A percentile compares a stretch with the other conserved stretches of the same genome.
Evolutionary conservation across 2,888 invertebrate genomes (phyloP).

Genomic region (Melolontha melolontha): DNA sequence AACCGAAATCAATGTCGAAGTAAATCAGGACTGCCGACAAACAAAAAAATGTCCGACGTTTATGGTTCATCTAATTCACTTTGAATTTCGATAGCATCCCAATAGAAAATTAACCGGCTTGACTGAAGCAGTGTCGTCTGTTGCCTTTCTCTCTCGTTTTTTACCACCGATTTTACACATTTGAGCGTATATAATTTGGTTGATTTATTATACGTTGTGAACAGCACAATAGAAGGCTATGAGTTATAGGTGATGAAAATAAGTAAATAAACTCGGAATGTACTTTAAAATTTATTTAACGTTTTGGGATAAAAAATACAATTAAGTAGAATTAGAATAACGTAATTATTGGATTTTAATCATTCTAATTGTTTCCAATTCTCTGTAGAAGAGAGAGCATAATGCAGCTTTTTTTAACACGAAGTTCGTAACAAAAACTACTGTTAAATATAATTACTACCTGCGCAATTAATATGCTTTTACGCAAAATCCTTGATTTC

Average conservation of each 20-base stretch:
- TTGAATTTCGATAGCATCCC: slow-evolving; percentile 52
- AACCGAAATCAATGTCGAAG: slow-evolving; percentile 62
- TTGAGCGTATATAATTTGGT: not conserved
- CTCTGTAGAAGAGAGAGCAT: too few species aligned
- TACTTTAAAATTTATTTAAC: not conserved
- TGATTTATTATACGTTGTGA: too few species aligned
- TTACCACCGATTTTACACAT: not conserved
- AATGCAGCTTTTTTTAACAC: too few species aligned
- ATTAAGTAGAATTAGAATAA: too few species aligned
- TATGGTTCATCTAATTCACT: slow-evolving; percentile 62
- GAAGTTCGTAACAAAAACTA: too few species aligned
- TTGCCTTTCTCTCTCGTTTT: not conserved
- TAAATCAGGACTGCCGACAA: slow-evolving; percentile 58
- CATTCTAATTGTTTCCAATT: too few species aligned
- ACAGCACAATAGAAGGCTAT: not conserved
- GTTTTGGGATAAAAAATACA: too few species aligned
- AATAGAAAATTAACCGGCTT: slow-evolving; percentile 40
- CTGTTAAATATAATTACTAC: too few species aligned
- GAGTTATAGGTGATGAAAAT: not conserved
- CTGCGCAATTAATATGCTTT: too few species aligned
- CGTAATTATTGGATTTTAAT: too few species aligned
- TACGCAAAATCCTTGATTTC: too few species aligned
- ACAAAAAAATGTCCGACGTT: slow-evolving; percentile 55
- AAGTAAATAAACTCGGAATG: not conserved
- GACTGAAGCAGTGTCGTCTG: slow-evolving; percentile 24